phyloP scores from a whole-genome alignment of 2,888 invertebrate genomes.

The Orchesellides sinensis region DNA sequence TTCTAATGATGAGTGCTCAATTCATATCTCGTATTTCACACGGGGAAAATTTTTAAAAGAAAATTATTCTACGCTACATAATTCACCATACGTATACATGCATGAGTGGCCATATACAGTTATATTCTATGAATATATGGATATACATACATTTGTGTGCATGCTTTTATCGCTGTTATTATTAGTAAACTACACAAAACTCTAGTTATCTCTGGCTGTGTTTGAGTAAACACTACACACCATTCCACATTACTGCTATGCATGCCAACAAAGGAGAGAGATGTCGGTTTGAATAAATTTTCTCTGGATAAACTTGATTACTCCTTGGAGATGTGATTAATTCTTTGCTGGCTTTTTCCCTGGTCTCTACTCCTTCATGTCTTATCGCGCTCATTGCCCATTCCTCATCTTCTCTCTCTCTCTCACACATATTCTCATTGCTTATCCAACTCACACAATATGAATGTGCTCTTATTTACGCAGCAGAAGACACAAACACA shows the following conservation, averaged over 20 bases:
- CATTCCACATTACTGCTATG: no score
- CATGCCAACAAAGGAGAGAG: not conserved
- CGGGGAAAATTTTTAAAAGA: no score
- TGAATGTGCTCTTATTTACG: not conserved
- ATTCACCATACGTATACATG: no score
- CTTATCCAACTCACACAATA: conserved; percentile 23
- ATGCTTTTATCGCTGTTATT: not conserved
- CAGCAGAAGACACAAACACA: not conserved
- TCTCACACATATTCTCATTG: conserved; percentile 12
- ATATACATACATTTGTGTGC: no score
- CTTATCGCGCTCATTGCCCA: conserved; percentile 26
- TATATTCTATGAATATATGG: no score
- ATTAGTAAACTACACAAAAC: not conserved
- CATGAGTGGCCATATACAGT: no score
- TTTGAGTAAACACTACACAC: conserved; percentile 10
- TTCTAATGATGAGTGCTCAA: no score
- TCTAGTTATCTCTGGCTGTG: not conserved
- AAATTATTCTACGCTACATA: no score
- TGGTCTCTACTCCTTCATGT: conserved; percentile 6
- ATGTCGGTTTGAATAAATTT: conserved; percentile 52
- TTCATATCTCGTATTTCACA: not conserved
- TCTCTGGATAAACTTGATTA: conserved; percentile 61
- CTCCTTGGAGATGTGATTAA: conserved; percentile 67
- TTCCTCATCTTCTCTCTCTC: conserved; percentile 23
- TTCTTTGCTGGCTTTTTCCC: conserved; percentile 46